Base-by-base conservation (phyloP, 2,888 invertebrate genomes). In the Hypercompe scribonia region DNA sequence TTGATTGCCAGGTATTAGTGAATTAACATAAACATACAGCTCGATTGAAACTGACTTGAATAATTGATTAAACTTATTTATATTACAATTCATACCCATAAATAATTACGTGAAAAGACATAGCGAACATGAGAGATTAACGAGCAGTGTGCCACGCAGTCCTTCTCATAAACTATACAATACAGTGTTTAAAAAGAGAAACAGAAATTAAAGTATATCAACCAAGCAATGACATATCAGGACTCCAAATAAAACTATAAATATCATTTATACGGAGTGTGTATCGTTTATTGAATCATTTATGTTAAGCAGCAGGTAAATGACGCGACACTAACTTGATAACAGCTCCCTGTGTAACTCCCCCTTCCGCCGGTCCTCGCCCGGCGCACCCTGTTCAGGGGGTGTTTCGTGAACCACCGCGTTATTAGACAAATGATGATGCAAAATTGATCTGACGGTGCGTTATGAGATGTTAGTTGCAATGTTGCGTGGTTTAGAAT, bases 291-390 rank as follows among this genome's bases (percentile, higher is more conserved):
- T 90, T 87, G 87, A 89, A 90, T 90, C 87, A 89, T 87, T 90
- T 90, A 92, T 92, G 91, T 90, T 90, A 91, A 92, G 84, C 89
- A 89, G 87, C 82, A 80, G 86, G 86, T 81, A 91, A 93, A 93
- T 92, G 93, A 91, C 86, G 87, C 90, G 90, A 80, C 87, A 86
- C 86, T 92, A 91, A 92, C 86, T 88, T 87, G 90, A 91, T 92
- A 91, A 91, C 86, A 87, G 85, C 81, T 78, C 82, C 81, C 83
- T 73, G 71, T 11, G 10, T 28, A 15, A 13, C 10, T 54, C 67
- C 65, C 75, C 39, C 70, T 58, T 39, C 42, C 21, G 11, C 34
- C 18, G 34, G 24, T 10, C 10, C 33, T 24, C 39, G 8, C 69
- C 61, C 7, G 21, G 8, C 65, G 36, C 31, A n/a, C 42, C n/a